phyloP scores from a whole-genome alignment of 1,140 invertebrate species.

The Rhagoletis pomonella region DNA sequence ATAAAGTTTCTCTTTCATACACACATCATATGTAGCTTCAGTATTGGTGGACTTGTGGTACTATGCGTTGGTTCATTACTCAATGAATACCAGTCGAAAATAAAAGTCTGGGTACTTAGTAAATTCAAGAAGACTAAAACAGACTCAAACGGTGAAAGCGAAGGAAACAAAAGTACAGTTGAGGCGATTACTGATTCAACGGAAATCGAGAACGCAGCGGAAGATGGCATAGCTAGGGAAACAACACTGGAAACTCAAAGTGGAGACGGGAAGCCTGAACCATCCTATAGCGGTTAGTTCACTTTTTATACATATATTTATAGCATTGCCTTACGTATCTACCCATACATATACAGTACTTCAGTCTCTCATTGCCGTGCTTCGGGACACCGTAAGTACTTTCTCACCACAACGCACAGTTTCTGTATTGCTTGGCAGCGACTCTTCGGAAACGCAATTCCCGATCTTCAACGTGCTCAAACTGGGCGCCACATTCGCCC shows the following conservation, averaged over 20 bases:
- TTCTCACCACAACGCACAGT: conserved; percentile 76
- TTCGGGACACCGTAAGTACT: conserved; percentile 49
- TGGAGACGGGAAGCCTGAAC: neutral
- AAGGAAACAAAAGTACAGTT: neutral
- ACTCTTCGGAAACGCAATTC: conserved; percentile 55
- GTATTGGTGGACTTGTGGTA: neutral
- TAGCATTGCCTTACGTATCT: neutral
- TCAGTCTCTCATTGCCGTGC: conserved; percentile 42
- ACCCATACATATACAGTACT: conserved; percentile 25
- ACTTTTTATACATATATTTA: neutral
- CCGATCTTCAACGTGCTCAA: conserved; percentile 78
- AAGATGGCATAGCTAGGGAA: neutral
- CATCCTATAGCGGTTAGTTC: neutral
- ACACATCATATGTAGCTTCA: neutral
- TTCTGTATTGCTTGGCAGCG: conserved; percentile 57
- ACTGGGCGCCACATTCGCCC: conserved; percentile 76
- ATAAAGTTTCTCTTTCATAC: neutral
- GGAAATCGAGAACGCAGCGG: neutral
- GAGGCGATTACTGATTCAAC: neutral
- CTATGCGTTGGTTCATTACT: neutral
- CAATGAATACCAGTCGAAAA: neutral
- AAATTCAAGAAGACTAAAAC: neutral
- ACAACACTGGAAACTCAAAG: neutral
- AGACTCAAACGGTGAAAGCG: neutral
- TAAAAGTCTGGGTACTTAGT: neutral